Conservation (phyloP, 2,797 vertebrate genomes). For the Melopsittacus undulatus region DNA sequence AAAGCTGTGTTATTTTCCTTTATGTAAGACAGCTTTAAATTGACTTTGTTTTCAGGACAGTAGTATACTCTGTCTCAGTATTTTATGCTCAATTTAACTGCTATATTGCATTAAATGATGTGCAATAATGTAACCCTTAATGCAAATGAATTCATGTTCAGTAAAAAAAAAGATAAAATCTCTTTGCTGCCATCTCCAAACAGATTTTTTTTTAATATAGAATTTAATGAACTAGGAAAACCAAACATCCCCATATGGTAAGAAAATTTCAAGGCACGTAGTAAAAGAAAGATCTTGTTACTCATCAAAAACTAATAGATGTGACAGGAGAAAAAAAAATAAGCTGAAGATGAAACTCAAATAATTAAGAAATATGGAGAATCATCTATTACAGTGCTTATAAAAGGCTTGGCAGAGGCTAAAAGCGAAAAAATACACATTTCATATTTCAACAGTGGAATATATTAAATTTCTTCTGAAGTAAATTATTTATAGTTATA, state of each 20-base stretch:
- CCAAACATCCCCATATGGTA: conserved; percentile 20
- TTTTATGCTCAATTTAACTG: conserved; percentile 63
- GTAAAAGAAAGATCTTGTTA: conserved; percentile 36
- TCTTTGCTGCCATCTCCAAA: conserved; percentile 14
- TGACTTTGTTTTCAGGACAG: conserved; percentile 5
- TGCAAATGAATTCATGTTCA: conserved; percentile 36
- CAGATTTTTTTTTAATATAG: background rate
- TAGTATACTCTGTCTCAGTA: conserved; percentile 1
- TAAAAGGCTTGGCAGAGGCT: background rate
- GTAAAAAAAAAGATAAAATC: background rate
- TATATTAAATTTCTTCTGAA: background rate
- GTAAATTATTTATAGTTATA: background rate
- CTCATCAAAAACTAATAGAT: conserved; percentile 45
- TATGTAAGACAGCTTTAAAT: conserved; percentile 6
- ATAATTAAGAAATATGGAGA: conserved; percentile 42
- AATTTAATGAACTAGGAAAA: conserved; percentile 48
- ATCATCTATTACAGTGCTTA: background rate
- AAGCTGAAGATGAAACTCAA: conserved; percentile 37
- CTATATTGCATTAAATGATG: conserved; percentile 47
- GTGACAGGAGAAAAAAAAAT: conserved; percentile 27
- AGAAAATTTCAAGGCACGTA: conserved; percentile 20
- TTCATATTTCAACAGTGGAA: background rate
- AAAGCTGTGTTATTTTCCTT: background rate
- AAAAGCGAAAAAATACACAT: background rate
- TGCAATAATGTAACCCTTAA: conserved; percentile 51